Evolutionary conservation across 2,113 vertebrate species (phyloP), one percentile per base, ranked within the genome.

Genomic region (Paralichthys olivaceus): DNA sequence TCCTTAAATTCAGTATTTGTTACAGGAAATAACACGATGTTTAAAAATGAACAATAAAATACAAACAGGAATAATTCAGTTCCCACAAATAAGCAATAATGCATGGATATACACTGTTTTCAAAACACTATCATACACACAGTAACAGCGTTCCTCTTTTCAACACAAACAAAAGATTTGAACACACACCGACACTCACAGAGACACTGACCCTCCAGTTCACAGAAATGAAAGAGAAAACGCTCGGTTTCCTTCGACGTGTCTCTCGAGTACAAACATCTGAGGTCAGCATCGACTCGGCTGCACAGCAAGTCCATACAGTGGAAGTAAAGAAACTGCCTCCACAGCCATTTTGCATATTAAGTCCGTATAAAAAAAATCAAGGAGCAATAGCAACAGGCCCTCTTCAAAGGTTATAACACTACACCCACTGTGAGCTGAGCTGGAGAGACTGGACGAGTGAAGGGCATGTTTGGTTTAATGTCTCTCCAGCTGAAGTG

Each of bases 361-460:
- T 80, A 87, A 88, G 90, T 89, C 84, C 12, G 37, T 90, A 89
- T 86, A 90, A 90, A 91, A 87, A 90, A 90, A 87, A 76, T 77
- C 79, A 71, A 58, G 66, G 54, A 81, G 74, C 59, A 55, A 22
- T 47, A 81, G 75, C 77, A 78, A 79, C 60, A 79, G 79, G 85
- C 59, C 73, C 73, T 84, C 68, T 69, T 84, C 71, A 68, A 70
- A 68, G 32, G 26, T 79, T 40, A 12, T 63, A 76, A 63, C 65
- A 17, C 51, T 63, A 64, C 74, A 69, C 69, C 81, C 57, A 84
- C 73, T 64, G 69, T 40, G 53, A 85, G 61, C 76, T 34, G 62
- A 82, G 77, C 86, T 75, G 53, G 79, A 86, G 60, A 81, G 73
- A 72, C 37, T 6, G 81, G 64, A 43, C 62, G 60, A 71, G 58